phyloP scores from a whole-genome alignment of 2,113 vertebrate species.

The Mormyrus lacerda region DNA sequence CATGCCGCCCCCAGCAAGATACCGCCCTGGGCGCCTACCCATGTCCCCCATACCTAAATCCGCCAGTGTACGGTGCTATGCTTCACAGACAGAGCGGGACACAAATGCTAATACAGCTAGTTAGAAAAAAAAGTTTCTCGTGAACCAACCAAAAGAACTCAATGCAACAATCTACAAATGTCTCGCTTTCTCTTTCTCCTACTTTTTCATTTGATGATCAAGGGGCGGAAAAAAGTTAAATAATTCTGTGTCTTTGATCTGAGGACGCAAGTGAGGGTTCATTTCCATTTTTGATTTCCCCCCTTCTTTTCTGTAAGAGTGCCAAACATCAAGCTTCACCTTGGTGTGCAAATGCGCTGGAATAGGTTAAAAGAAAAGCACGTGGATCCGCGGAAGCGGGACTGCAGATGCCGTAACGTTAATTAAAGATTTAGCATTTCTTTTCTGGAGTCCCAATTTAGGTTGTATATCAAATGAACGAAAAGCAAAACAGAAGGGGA shows the following conservation, averaged over 20 bases:
- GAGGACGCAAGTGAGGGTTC: slow-evolving; percentile 63
- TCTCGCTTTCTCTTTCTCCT: slow-evolving; percentile 43
- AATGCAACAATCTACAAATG: slow-evolving; percentile 52
- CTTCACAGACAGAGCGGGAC: background rate
- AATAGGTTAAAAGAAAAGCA: slow-evolving; percentile 75
- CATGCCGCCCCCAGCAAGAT: background rate
- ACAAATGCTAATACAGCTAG: background rate
- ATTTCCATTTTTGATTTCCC: slow-evolving; percentile 75
- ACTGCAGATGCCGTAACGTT: slow-evolving; percentile 76
- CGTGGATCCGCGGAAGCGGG: slow-evolving; percentile 65
- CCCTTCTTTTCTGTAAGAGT: slow-evolving; percentile 68
- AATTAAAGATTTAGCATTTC: slow-evolving; percentile 77
- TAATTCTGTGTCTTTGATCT: slow-evolving; percentile 74
- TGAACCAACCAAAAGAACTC: slow-evolving; percentile 44
- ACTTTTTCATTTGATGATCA: slow-evolving; percentile 66
- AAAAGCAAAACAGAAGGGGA: slow-evolving; percentile 59
- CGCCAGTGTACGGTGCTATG: background rate
- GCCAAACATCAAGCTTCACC: slow-evolving; percentile 70
- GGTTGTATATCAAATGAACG: slow-evolving; percentile 61
- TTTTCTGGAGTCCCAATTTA: slow-evolving; percentile 69
- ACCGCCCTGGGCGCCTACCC: background rate
- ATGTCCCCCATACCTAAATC: background rate
- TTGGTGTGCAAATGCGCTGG: slow-evolving; percentile 76
- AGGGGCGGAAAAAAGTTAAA: slow-evolving; percentile 70
- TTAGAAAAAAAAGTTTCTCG: slow-evolving; percentile 2